phyloP scores from a whole-genome alignment of 1,140 invertebrate genomes.

The Pentalonia nigronervosa region DNA sequence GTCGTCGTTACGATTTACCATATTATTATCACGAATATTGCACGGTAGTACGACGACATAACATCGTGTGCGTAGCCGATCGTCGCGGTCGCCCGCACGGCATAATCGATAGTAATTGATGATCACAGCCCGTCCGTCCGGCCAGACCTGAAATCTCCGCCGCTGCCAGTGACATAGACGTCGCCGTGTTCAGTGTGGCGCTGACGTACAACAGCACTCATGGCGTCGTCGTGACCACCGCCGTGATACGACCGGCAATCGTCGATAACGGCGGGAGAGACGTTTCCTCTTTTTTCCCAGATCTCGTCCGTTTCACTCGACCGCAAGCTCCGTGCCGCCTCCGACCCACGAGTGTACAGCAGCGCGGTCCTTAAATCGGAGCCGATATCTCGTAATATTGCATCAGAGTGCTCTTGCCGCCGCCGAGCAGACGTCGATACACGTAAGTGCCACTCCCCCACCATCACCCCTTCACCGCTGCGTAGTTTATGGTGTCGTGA shows the following conservation, averaged over 20 bases:
- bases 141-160: neutral
- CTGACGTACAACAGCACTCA: neutral
- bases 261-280: neutral
- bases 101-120: neutral
- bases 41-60: no score
- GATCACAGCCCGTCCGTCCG: neutral
- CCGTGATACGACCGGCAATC: neutral
- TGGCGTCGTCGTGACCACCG: neutral
- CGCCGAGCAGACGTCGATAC: neutral
- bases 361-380: neutral
- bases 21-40: neutral
- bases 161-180: neutral
- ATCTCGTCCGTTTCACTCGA: neutral
- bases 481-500: neutral
- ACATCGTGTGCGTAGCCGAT: no score
- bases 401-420: neutral
- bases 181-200: no score
- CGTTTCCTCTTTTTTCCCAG: neutral
- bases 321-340: neutral
- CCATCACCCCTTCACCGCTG: neutral
- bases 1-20: neutral
- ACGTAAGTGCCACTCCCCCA: neutral
- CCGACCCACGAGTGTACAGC: neutral
- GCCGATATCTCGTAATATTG: neutral
- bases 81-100: no score